These are phyloP conservation scores for Dicentrarchus labrax DNA, from an alignment of 2,113 vertebrate species.

Conservation along the genomic window DNA sequence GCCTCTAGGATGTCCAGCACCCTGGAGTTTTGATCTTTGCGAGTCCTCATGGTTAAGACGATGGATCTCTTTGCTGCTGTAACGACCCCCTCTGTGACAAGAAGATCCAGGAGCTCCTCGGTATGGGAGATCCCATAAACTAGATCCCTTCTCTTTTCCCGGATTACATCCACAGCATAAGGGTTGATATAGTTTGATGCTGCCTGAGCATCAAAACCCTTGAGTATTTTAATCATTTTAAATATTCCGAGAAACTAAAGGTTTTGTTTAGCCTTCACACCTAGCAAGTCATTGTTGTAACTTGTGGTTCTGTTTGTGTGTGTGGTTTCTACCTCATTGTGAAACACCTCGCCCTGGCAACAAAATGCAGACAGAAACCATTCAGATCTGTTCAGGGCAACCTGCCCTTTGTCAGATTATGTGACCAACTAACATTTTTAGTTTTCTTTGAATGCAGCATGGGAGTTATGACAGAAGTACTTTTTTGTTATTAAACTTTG, in stretches of 20 bases:
- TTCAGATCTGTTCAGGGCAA: not conserved
- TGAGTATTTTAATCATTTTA: constrained; percentile 32
- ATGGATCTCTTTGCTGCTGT: constrained; percentile 79
- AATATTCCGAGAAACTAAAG: not conserved
- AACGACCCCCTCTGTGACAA: constrained; percentile 82
- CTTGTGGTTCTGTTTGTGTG: not conserved
- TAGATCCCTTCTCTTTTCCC: constrained; percentile 82
- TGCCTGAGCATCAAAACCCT: constrained; percentile 36
- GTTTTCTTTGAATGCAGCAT: not conserved
- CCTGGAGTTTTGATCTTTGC: constrained; percentile 82
- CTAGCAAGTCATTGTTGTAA: not conserved
- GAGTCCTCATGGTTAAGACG: constrained; percentile 81
- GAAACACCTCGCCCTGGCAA: constrained; percentile 60
- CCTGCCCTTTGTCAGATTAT: constrained; percentile 37
- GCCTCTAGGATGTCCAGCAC: constrained; percentile 85
- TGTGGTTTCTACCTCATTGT: constrained; percentile 36
- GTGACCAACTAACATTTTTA: not conserved
- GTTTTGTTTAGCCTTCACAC: not conserved
- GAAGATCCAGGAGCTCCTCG: constrained; percentile 83
- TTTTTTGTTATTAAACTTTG: not conserved
- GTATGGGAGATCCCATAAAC: constrained; percentile 82
- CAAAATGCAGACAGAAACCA: constrained; percentile 40
- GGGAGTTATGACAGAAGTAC: not conserved
- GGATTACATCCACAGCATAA: constrained; percentile 83
- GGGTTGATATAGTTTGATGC: constrained; percentile 80